phyloP scores from a whole-genome alignment of 2,113 vertebrate species.

The Cygnus atratus region DNA sequence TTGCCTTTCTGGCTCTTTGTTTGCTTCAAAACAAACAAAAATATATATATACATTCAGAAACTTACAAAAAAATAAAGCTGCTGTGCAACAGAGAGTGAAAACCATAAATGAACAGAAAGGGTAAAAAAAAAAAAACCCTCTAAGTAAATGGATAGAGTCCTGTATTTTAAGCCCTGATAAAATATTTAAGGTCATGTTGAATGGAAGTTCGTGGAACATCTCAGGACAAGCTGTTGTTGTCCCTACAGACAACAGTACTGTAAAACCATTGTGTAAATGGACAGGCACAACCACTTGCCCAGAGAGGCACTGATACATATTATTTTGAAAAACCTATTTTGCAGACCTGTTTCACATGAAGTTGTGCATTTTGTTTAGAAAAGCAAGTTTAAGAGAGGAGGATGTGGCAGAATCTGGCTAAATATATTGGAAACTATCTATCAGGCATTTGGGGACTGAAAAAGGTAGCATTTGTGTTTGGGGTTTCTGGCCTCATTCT shows the following conservation, averaged over 20 bases:
- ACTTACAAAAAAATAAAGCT: not conserved
- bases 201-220: not conserved
- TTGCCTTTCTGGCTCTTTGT: not conserved
- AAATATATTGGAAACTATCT: not conserved
- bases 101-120: not conserved
- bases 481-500: not conserved
- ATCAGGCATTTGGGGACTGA: not conserved
- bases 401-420: not conserved
- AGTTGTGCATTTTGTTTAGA: not conserved
- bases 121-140: not conserved
- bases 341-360: not conserved
- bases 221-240: not conserved
- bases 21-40: not conserved
- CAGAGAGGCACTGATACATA: not conserved
- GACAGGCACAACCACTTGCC: not conserved
- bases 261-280: not conserved
- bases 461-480: not conserved
- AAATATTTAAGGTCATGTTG: not conserved
- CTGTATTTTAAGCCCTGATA: not conserved
- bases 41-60: not conserved
- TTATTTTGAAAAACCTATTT: not conserved
- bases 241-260: too few species aligned
- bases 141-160: not conserved
- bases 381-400: not conserved
- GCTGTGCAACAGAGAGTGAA: not conserved